Evolutionary conservation across 2,888 invertebrate species (phyloP).

Genomic region (Hyles lineata): DNA sequence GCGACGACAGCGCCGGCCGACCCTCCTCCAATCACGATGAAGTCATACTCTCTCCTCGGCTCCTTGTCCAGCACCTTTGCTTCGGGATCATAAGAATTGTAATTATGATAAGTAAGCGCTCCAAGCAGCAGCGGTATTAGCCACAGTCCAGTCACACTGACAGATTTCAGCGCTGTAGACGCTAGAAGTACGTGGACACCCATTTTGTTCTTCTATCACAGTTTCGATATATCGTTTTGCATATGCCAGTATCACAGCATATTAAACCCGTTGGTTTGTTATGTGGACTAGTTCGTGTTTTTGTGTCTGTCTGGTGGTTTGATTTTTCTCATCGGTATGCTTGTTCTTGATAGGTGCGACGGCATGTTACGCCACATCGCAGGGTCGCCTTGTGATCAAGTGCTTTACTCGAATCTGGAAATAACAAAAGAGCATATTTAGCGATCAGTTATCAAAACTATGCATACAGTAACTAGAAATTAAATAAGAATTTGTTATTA

Average conservation of each 20-base stretch:
- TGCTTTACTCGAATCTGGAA: slow-evolving; percentile 61
- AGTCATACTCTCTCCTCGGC: slow-evolving; percentile 92
- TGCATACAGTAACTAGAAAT: too few relatives aligned
- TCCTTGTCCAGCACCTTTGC: slow-evolving; percentile 89
- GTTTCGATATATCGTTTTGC: slow-evolving; percentile 30
- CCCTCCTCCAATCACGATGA: slow-evolving; percentile 93
- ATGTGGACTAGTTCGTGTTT: slow-evolving; percentile 38
- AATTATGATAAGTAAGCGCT: slow-evolving; percentile 91
- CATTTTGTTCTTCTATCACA: slow-evolving; percentile 75
- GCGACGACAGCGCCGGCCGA: slow-evolving; percentile 96
- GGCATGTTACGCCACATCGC: slow-evolving; percentile 75
- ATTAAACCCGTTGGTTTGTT: slow-evolving; percentile 25
- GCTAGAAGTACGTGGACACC: slow-evolving; percentile 90
- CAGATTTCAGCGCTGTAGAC: slow-evolving; percentile 91
- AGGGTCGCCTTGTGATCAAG: slow-evolving; percentile 45
- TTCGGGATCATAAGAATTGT: slow-evolving; percentile 92
- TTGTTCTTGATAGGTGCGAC: slow-evolving; percentile 54
- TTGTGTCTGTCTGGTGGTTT: slow-evolving; percentile 75
- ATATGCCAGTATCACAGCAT: slow-evolving; percentile 46
- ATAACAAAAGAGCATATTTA: slow-evolving; percentile 31
- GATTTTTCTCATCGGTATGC: slow-evolving; percentile 68
- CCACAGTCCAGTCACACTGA: slow-evolving; percentile 92
- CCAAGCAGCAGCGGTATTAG: slow-evolving; percentile 92
- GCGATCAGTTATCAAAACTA: too few relatives aligned
- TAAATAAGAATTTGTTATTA: too few relatives aligned